Conservation (phyloP, 2,113 vertebrate genomes). For the Gallinago media region DNA sequence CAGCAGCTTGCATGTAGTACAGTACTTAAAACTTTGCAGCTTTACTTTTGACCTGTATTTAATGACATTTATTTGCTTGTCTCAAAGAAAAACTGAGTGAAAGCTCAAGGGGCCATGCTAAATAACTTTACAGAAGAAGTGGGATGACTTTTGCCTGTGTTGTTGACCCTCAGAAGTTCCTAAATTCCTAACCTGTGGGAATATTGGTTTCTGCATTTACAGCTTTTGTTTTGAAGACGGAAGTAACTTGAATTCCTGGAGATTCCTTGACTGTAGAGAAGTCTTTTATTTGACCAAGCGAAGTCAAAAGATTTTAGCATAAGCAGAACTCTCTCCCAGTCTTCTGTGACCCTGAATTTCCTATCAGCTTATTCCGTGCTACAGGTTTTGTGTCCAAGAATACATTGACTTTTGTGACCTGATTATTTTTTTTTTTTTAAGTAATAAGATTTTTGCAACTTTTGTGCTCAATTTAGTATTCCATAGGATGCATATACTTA, state of each 20-base stretch:
- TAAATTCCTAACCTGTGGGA: not conserved
- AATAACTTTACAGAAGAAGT: not conserved
- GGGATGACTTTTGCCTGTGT: not conserved
- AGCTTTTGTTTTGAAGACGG: not conserved
- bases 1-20: not conserved
- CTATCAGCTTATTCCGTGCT: not conserved
- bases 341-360: not conserved
- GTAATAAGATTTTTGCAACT: not conserved
- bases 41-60: not conserved
- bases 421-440: not conserved
- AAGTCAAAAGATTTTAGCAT: not conserved
- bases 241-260: not conserved
- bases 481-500: not conserved
- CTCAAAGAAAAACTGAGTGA: not conserved
- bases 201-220: not conserved
- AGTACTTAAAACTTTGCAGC: not conserved
- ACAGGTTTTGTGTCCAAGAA: not conserved
- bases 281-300: not conserved
- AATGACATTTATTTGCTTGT: not conserved
- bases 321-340: not conserved
- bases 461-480: not conserved
- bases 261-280: not conserved
- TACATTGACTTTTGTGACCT: not conserved
- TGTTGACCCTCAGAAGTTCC: not conserved
- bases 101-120: not conserved